Percentiles rank a stretch among this genome's conserved stretches.
phyloP scores from a whole-genome alignment of 30 jellyfish, hydroid and myxozoan genomes.

The Hydra vulgaris region DNA sequence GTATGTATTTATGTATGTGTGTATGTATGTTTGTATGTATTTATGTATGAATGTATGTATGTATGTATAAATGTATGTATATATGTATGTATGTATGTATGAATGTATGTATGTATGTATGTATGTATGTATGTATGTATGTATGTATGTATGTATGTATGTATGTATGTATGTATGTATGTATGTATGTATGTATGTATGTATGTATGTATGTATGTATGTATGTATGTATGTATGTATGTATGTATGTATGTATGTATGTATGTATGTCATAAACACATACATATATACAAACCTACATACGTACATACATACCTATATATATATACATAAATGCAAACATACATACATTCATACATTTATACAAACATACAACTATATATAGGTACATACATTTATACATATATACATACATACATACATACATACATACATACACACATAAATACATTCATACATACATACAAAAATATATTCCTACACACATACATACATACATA shows the following conservation, averaged over 20 bases:
- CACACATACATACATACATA: neutral
- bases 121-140: neutral
- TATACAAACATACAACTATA: neutral
- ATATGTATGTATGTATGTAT: neutral
- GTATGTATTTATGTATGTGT: no score
- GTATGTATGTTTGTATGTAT: neutral
- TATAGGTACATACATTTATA: neutral
- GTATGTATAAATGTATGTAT: neutral
- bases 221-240: neutral
- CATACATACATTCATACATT: neutral
- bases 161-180: neutral
- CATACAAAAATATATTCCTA: neutral
- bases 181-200: neutral
- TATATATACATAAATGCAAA: neutral
- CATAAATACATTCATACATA: neutral
- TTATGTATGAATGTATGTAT: neutral
- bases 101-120: neutral
- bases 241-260: neutral
- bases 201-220: neutral
- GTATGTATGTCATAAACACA: neutral
- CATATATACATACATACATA: neutral
- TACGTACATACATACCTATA: neutral
- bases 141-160: neutral
- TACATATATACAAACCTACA: neutral
- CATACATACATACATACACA: neutral